Percentiles rank a stretch among this genome's conserved stretches.
phyloP scores from a whole-genome alignment of 2,113 vertebrate species.

The Amphilophus citrinellus region DNA sequence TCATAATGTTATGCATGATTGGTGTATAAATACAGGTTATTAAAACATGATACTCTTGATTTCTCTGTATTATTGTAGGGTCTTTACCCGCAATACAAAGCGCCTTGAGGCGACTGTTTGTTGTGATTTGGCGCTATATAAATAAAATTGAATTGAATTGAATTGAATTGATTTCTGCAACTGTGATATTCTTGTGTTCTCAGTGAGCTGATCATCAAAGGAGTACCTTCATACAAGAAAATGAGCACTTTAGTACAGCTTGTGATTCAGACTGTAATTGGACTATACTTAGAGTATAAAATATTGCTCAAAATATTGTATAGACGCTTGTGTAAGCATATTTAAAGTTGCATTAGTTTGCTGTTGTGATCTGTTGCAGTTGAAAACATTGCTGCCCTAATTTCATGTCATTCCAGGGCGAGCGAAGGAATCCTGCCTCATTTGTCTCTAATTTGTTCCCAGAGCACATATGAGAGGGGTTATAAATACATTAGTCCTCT shows the following conservation, averaged over 20 bases:
- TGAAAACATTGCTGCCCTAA: slow-evolving; percentile 69
- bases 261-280: not conserved
- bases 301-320: slow-evolving; percentile 15
- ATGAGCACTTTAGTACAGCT: not conserved
- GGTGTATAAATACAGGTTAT: not conserved
- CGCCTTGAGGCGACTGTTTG: no score
- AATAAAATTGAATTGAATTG: no score
- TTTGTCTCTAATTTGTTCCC: slow-evolving; percentile 75
- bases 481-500: slow-evolving; percentile 74
- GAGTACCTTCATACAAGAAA: not conserved
- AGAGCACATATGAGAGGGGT: slow-evolving; percentile 70
- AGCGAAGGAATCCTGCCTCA: slow-evolving; percentile 63
- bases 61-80: not conserved
- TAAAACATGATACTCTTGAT: not conserved
- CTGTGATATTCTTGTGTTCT: not conserved
- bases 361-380: slow-evolving; percentile 46
- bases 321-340: slow-evolving; percentile 35
- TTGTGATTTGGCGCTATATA: no score
- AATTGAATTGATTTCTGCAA: not conserved
- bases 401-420: slow-evolving; percentile 60
- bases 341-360: slow-evolving; percentile 65
- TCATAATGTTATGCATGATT: no score
- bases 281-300: slow-evolving; percentile 15
- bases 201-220: slow-evolving; percentile 5
- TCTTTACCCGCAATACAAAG: no score